phyloP scores from a whole-genome alignment of 2,113 vertebrate species.

The Canis aureus region DNA sequence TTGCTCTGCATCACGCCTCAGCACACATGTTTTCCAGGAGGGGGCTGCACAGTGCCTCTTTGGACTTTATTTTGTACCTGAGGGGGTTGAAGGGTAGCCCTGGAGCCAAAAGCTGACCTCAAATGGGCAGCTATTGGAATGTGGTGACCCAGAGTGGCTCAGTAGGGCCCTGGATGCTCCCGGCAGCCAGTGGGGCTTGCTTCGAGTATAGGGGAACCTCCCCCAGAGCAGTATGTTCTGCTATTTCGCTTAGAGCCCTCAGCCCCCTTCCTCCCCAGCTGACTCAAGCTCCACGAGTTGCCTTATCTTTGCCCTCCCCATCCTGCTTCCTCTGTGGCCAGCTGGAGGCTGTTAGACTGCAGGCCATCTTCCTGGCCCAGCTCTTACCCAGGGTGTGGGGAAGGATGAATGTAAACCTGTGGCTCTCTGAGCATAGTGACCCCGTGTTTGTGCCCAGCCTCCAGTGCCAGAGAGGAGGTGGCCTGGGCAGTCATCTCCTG shows the following conservation, averaged over 20 bases:
- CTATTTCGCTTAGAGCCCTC: neutral
- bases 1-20: neutral
- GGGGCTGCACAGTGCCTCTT: neutral
- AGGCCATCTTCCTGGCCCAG: neutral
- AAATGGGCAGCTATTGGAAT: neutral
- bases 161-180: neutral
- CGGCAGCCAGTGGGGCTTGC: neutral
- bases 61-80: constrained; percentile 7
- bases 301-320: neutral
- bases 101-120: neutral
- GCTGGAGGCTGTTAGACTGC: neutral
- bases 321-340: constrained; percentile 27
- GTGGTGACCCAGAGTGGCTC: neutral
- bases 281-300: neutral
- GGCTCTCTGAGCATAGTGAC: neutral
- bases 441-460: constrained; percentile 19
- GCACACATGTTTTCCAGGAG: constrained; percentile 20
- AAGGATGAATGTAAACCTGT: neutral
- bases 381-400: neutral
- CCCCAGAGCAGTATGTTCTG: neutral
- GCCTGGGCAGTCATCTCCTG: neutral
- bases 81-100: neutral
- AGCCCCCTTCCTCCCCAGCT: neutral
- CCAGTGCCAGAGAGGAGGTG: neutral
- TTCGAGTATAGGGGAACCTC: neutral